A percentile compares a stretch with the other conserved stretches of the same genome.
Conservation (phyloP, 2,113 vertebrate species). For the Oriolus oriolus region DNA sequence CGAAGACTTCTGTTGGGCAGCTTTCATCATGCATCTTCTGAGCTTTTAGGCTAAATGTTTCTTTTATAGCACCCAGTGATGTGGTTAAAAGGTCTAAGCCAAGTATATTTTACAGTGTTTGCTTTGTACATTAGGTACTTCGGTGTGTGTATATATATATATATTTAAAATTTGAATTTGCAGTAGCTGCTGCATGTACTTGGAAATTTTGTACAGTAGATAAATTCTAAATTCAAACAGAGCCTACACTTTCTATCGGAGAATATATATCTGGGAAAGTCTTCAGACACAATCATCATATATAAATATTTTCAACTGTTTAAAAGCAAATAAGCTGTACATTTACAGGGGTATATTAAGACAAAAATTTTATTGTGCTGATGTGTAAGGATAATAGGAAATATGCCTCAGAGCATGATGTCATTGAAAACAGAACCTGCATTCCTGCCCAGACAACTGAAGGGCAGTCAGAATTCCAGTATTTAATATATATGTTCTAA, state of each 20-base stretch:
- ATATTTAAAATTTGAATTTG: not conserved
- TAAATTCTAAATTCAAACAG: not conserved
- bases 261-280: not conserved
- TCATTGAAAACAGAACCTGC: not conserved
- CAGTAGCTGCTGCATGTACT: not conserved
- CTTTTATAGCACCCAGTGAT: not conserved
- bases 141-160: not conserved
- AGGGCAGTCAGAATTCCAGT: not conserved
- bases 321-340: not conserved
- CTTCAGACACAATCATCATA: not conserved
- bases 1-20: not conserved
- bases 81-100: conserved; percentile 7
- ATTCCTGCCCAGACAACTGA: not conserved
- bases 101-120: conserved; percentile 15
- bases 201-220: not conserved
- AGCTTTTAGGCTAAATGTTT: conserved; percentile 15
- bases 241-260: not conserved
- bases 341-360: not conserved
- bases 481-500: not conserved
- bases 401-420: not conserved
- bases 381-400: not conserved
- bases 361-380: not conserved
- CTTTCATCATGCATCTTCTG: not conserved
- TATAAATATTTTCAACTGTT: not conserved
- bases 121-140: not conserved